A percentile compares a stretch with the other conserved stretches of the same genome.
Conservation (phyloP, 23 tunicate species). For the Styela clava region DNA sequence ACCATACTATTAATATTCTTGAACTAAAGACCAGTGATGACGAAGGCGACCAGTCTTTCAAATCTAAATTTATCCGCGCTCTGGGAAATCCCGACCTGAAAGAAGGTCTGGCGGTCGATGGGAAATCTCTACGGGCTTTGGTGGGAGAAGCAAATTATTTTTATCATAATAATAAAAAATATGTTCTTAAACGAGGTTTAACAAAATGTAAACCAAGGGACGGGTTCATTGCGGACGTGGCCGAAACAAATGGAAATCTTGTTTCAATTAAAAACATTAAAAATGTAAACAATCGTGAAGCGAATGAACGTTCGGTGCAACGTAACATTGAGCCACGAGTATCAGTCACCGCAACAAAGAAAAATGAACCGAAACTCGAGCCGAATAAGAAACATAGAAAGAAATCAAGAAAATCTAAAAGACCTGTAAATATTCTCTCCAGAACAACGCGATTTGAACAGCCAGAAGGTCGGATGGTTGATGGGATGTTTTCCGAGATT, state of each 20-base stretch:
- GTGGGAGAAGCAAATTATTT: conserved; percentile 25
- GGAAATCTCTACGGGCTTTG: conserved; percentile 23
- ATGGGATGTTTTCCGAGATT: neutral
- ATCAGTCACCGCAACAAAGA: conserved; percentile 23
- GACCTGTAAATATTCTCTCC: neutral
- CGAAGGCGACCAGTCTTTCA: conserved; percentile 1
- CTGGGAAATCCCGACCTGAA: conserved; percentile 19
- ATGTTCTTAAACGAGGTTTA: conserved; percentile 19
- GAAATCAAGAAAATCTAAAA: neutral
- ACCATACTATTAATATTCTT: neutral
- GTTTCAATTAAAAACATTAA: too few species aligned
- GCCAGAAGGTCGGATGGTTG: neutral
- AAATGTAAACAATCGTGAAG: neutral
- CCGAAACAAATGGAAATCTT: neutral
- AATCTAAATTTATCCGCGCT: conserved; percentile 21
- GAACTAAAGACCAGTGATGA: conserved; percentile 16
- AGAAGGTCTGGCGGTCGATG: conserved; percentile 29
- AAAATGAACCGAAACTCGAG: neutral
- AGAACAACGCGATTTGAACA: neutral
- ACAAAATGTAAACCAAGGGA: neutral
- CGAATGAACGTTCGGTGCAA: neutral
- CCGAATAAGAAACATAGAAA: neutral
- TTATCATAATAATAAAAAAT: conserved; percentile 29
- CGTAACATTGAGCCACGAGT: conserved; percentile 26
- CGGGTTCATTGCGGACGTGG: neutral